Evolutionary conservation across 2,888 invertebrate genomes (phyloP), one percentile per base, ranked within the genome.

Genomic region (Cheilosia vulpina): DNA sequence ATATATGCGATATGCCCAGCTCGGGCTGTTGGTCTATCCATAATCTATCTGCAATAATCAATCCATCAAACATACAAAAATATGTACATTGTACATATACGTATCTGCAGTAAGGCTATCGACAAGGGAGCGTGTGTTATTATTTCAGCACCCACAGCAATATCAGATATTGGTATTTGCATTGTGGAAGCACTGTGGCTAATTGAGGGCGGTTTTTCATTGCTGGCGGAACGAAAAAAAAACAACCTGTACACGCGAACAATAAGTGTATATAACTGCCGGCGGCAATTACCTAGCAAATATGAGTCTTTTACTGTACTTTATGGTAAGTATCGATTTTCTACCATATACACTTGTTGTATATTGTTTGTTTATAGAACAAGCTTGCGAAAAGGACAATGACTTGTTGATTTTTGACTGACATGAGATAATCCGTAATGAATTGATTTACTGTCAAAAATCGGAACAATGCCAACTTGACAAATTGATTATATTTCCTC

Each of bases 161-260:
- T 24, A 27, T 27, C 27, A 63, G 50, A 65, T 75, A 75, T 75
- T 66, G 57, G 66, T 75, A 66, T 75, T 66, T 75, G 65, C 65
- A 66, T 75, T 75, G 57, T 27, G 65, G 41, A 58, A 57, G 65
- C 50, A 58, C 41, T 75, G 47, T 24, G 57, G 50, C 65, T 75
- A 65, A 75, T 75, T 66, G 58, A 66, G 65, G 58, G 21, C 27
- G 19, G 6, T 38, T 50, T 47, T 38, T 27, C 50, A 75, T 66
- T 75, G 31, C 45, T 7, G 31, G 4, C 47, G 27, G 27, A 41
- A 53, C 24, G 27, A 27, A 45, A 13, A 50, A 19, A 11, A 27
- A 41, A 45, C n/a, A 15, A 31, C 43, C 31, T 24, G 31, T 17
- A 45, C 47, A 66, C 47, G 11, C 47, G 50, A 47, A 5, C 50